Base-by-base conservation (phyloP, 2,888 invertebrate genomes). In the Lissonota sp. region DNA sequence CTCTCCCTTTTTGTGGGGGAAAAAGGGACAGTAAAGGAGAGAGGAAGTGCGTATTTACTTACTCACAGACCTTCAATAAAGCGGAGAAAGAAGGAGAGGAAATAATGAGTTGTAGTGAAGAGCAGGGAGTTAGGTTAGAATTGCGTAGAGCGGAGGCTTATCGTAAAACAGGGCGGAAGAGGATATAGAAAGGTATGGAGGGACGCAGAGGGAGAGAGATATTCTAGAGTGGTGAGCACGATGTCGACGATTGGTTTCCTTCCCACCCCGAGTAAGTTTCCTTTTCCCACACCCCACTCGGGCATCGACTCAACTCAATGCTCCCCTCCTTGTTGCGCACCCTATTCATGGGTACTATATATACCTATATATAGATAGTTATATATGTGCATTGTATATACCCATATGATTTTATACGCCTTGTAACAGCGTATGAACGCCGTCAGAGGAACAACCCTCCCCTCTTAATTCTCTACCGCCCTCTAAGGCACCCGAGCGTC, bases 241-340 rank as follows among this genome's bases (percentile, higher is more conserved):
- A 83, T 79, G 84, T 76, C 91, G 88, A 91, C 91, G 91, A 92
- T 92, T 92, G 92, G 92, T 92, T 88, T 91, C 87, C 89, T 87
- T 88, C 88, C 90, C 86, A 84, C 89, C 87, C 88, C 85, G 84
- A 83, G 55, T 55, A 63, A 67, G 42, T 64, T 69, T 74, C 73
- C 62, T 74, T 75, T 67, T 77, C 79, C 82, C 83, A 83, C 82
- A 84, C 85, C 81, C 81, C 80, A 80, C 84, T 82, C 6, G 12
- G 6, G 10, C 66, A 66, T 67, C 57, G 63, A 70, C 79, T n/a
- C 71, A 72, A 62, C 71, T 51, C 66, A 12, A 78, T 55, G 63
- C 67, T 67, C 71, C 70, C 85, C 81, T 72, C 85, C 83, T 57
- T 82, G 58, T 79, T 63, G 53, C 77, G 58, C 73, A 77, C 83